Base-by-base conservation (phyloP, 1,140 invertebrate genomes). In the Caenorhabditis elegans region DNA sequence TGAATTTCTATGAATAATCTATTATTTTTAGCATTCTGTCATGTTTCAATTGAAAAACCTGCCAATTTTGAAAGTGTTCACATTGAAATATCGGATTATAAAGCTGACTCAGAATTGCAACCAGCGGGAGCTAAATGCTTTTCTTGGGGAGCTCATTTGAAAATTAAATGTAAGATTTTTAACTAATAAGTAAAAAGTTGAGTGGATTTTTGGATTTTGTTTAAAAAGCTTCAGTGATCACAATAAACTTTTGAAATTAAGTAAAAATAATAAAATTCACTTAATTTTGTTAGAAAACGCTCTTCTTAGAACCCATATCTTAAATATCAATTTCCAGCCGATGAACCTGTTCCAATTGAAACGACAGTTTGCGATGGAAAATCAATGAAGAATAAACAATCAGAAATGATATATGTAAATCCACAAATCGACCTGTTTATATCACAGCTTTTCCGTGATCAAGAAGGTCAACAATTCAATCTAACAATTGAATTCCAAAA, bases 21-120 rank as follows among this genome's bases (percentile, higher is more conserved):
- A 43, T 43, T 43, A 43, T 8, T 80, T 82, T 80, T 53, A 86
- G 86, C 85, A 13, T 88, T 87, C 51, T 88, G 87, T 49, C 87
- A 88, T 28, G 46, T 89, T 17, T 79, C 75, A 70, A 80, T 88
- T 28, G 47, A 76, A 2, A 84, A 86, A 60, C 88, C 85, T 22
- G 31, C 34, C n/a, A 75, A 79, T 22, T 79, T 84, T 15, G 51
- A n/a, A 31, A 88, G 81, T 26, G 31, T 75, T 88, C 31, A 36
- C 48, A 28, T 89, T 22, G 53, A 36, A 43, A 76, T 81, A 17
- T 11, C 17, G 4, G 26, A 81, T 31, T 81, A 81, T 26, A 53
- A 24, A 17, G 75, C 15, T 19, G 46, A 76, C 15, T 43, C 39
- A 8, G 11, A 17, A 34, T 8, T 4, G 34, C 3, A 22, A 31